Base-by-base conservation (phyloP, 2,888 invertebrate genomes). In the Teinopalpus imperialis region DNA sequence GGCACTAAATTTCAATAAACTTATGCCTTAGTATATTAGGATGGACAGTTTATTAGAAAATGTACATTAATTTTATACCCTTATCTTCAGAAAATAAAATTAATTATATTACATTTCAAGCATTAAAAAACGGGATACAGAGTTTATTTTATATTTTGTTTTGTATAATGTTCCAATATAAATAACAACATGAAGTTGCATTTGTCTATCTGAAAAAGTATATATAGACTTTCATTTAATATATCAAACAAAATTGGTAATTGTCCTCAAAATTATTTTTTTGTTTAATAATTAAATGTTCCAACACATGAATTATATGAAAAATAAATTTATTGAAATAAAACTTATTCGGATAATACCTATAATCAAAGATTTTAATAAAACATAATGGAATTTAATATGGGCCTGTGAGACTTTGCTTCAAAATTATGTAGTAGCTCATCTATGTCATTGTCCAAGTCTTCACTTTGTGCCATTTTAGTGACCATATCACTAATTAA, bases 391-490 rank as follows among this genome's bases (percentile, higher is more conserved):
- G 97, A 96, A 78, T 99, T 98, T 54, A 99, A 90, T 66, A 99
- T 94, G 51, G 96, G 91, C 73, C 98, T 90, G 61, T 94, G 92
- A 70, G 94, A 94, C 79, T 95, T 95, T 37, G 93, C 92, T 88
- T 99, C 99, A 87, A 98, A 98, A 57, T 97, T 96, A 72, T 97
- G 96, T 43, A 99, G 89, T 42, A 99, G 90, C 89, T 98, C 97
- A 86, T 99, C 98, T 66, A 99, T 97, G 71, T 99, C 98, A 88
- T 98, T 97, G 76, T 99, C 99, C 67, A 99, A 86, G 77, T 99
- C 99, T 48, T 95, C 95, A 66, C 95, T 94, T 73, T 95, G 93
- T 8, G 95, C 93, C 90, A 99, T 91, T 93, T 95, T 93, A 43
- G 94, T 93, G 57, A 98, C 96, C 87, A 99, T 92, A 81, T 99